Evolutionary conservation across 2,113 vertebrate species (phyloP).

Genomic region (Aleadryas rufinucha): DNA sequence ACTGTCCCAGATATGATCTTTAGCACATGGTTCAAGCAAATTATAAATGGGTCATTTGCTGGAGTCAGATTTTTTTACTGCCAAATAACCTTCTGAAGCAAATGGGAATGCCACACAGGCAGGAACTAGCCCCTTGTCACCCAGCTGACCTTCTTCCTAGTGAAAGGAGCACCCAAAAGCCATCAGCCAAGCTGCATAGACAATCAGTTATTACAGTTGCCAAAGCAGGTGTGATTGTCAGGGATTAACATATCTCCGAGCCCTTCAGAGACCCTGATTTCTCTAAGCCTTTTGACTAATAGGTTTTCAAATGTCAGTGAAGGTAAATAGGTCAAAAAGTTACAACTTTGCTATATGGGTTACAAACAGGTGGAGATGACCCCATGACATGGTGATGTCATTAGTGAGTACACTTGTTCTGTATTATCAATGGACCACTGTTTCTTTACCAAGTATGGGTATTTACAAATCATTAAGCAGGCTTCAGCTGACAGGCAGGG

Average conservation of each 20-base stretch:
- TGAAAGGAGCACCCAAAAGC: slow-evolving; percentile 73
- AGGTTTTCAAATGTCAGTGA: slow-evolving; percentile 78
- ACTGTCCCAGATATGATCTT: slow-evolving; percentile 54
- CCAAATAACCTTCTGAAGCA: slow-evolving; percentile 63
- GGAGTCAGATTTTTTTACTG: slow-evolving; percentile 62
- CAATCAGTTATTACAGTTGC: slow-evolving; percentile 90
- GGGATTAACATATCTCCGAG: slow-evolving; percentile 80
- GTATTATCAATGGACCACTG: slow-evolving; percentile 64
- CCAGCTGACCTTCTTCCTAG: slow-evolving; percentile 74
- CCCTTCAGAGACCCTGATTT: slow-evolving; percentile 71
- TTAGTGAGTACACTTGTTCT: slow-evolving; percentile 71
- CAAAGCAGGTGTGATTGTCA: slow-evolving; percentile 85
- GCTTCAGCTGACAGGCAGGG: neutral
- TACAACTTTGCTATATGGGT: slow-evolving; percentile 74
- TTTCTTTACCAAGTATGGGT: slow-evolving; percentile 58
- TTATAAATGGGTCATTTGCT: slow-evolving; percentile 72
- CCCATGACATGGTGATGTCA: slow-evolving; percentile 69
- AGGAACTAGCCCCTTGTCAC: slow-evolving; percentile 73
- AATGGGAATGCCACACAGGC: slow-evolving; percentile 81
- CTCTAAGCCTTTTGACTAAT: slow-evolving; percentile 78
- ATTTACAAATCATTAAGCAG: slow-evolving; percentile 57
- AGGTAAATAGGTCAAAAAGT: slow-evolving; percentile 84
- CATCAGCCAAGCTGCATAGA: slow-evolving; percentile 79
- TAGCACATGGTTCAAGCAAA: slow-evolving; percentile 53
- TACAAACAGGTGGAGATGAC: slow-evolving; percentile 81